Base-by-base conservation (phyloP, 2,797 vertebrate genomes). In the Mycteria americana region DNA sequence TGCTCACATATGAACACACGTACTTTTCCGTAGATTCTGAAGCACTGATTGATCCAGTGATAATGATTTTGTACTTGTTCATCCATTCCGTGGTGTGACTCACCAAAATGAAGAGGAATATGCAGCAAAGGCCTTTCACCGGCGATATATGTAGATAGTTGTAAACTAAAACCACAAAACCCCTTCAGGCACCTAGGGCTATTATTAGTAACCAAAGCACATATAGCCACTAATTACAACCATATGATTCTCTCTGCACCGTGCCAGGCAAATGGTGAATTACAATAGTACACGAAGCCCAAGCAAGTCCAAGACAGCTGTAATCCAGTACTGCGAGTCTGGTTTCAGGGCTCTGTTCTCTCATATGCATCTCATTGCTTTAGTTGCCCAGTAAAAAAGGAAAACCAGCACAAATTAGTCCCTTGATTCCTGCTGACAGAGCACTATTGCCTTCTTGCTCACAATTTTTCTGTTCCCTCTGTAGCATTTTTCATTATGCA, bases 1-100 rank as follows among this genome's bases (percentile, higher is more conserved):
- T 13, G 4, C 4, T 91, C 5, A 51, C 2, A 25, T 27, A 35
- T 11, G 7, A 77, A 23, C 2, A 24, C 10, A 27, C 1, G 1
- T 28, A 56, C 10, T 64, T 16, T 33, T 23, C 28, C 35, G 10
- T 62, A 54, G 16, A 51, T 80, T 83, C 17, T 73, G 43, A 65
- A 65, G 12, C 8, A 69, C 3, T 23, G 13, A 19, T 54, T 69
- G 10, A 46, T 64, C 70, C 39, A 30, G 22, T 45, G 3, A 27
- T n/a, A 43, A 54, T 13, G 3, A 17, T 24, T 64, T 63, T 60
- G 37, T 78, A 21, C 16, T 65, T 76, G 18, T 64, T 77, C 17
- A 25, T 56, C 28, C 28, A 4, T 63, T 79, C 18, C 2, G 1
- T 48, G 9, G 12, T 33, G 16, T 81, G 35, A 75, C 6, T 70